Evolutionary conservation across 92 coral and sea anemone genomes (phyloP).

Genomic region (Palythoa heliodiscus): DNA sequence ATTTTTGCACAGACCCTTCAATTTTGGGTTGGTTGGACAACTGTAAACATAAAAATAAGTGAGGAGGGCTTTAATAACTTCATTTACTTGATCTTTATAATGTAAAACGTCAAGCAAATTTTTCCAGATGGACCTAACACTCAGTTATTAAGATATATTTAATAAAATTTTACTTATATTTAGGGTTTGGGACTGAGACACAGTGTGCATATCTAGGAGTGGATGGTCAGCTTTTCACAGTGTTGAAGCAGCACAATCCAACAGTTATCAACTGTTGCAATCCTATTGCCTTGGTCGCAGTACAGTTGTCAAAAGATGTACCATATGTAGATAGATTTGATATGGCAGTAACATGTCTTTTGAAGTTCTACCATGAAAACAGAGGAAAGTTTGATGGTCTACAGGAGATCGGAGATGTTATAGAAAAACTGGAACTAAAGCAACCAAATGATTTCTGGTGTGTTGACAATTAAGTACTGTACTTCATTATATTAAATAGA

Average conservation of each 20-base stretch:
- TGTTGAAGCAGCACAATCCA: neutral
- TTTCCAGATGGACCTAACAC: no score
- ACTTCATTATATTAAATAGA: no score
- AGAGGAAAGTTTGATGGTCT: neutral
- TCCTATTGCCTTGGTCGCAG: neutral
- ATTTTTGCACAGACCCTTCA: no score
- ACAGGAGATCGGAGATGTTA: neutral
- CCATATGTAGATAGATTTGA: neutral
- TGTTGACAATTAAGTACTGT: neutral
- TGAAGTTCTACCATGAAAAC: neutral
- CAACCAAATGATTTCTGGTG: slow-evolving; percentile 7
- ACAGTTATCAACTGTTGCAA: neutral
- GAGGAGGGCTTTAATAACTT: no score
- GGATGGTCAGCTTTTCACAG: neutral
- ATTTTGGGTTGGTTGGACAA: no score
- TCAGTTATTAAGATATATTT: no score
- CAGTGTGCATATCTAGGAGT: neutral
- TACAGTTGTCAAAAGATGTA: neutral
- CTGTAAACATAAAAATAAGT: no score
- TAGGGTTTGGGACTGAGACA: slow-evolving; percentile 13
- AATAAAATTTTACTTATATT: no score
- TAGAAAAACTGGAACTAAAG: neutral
- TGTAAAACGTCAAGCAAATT: no score
- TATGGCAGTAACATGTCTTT: neutral
- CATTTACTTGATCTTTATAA: no score